Evolutionary conservation across 2,888 invertebrate genomes (phyloP), one percentile per base, ranked within the genome.

Genomic region (Lymantria monacha): DNA sequence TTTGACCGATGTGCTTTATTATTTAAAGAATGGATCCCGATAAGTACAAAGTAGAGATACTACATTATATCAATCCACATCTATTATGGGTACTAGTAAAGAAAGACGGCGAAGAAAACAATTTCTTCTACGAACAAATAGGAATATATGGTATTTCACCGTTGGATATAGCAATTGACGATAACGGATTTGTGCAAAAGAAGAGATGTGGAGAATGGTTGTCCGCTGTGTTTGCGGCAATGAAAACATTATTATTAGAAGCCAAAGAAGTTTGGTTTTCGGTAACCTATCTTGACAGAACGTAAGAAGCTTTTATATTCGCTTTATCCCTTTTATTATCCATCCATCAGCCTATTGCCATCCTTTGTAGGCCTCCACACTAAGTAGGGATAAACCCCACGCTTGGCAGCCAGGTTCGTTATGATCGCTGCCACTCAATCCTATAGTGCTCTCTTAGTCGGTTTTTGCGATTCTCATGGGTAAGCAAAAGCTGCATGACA

Each of bases 91-190:
- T 76, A 1, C 78, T 83, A 66, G 74, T 60, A 3, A 30, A 48
- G 0, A 60, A 61, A 31, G 52, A 53, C 0, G 47, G 30, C 0
- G 55, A 65, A n/a, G 67, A 72, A n/a, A 48, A 45, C 2, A 33
- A 12, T 1, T 63, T 70, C 56, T 46, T 59, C 1, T 79, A 85
- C 11, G 83, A 87, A 55, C 87, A 88, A 72, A 71, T 87, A 12
- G 88, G 88, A 11, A 55, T 88, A 14, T 84, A 80, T 46, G 86
- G 87, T 0, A 52, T 88, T 30, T 37, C 84, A 40, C 88, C 88
- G 0, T 49, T 76, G 48, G 74, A 78, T 14, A 9, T 69, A 9
- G 45, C 47, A 13, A 46, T 69, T 7, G 69, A 76, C 30, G 67
- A 52, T 14, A 66, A 63, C 0, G 62, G 59, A 0, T 67, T 52